Conservation (phyloP, 2,113 vertebrate genomes). For the Apeltes quadracus region DNA sequence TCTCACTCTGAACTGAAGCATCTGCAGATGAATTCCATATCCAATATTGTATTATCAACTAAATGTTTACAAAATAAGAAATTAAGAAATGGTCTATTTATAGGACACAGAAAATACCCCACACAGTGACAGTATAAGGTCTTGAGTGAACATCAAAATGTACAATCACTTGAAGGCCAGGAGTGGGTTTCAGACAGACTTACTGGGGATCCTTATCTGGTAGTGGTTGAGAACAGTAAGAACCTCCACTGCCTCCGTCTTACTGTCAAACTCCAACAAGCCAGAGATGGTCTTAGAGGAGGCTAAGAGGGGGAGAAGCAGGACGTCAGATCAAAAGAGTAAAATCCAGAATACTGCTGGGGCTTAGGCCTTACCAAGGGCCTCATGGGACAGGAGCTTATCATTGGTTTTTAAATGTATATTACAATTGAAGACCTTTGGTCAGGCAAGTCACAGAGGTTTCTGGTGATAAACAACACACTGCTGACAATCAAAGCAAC, state of each 20-base stretch:
- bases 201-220: conserved; percentile 97
- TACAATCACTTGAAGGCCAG: neutral
- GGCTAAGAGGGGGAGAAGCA: conserved; percentile 74
- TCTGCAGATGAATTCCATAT: too few relatives aligned
- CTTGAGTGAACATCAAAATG: neutral
- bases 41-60: too few relatives aligned
- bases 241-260: conserved; percentile 95
- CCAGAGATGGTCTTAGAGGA: conserved; percentile 96
- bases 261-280: conserved; percentile 94
- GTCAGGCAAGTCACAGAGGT: neutral
- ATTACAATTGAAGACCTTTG: neutral
- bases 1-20: too few relatives aligned
- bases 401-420: neutral
- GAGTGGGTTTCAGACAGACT: conserved; percentile 59
- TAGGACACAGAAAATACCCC: too few relatives aligned
- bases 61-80: too few relatives aligned
- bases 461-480: neutral
- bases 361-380: neutral
- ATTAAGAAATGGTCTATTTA: too few relatives aligned
- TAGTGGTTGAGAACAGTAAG: conserved; percentile 97
- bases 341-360: neutral
- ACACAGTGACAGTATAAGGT: neutral
- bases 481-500: neutral
- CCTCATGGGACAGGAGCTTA: neutral
- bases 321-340: neutral